Evolutionary conservation across 2,113 vertebrate genomes (phyloP).

Genomic region (Melanerpes aurifrons): DNA sequence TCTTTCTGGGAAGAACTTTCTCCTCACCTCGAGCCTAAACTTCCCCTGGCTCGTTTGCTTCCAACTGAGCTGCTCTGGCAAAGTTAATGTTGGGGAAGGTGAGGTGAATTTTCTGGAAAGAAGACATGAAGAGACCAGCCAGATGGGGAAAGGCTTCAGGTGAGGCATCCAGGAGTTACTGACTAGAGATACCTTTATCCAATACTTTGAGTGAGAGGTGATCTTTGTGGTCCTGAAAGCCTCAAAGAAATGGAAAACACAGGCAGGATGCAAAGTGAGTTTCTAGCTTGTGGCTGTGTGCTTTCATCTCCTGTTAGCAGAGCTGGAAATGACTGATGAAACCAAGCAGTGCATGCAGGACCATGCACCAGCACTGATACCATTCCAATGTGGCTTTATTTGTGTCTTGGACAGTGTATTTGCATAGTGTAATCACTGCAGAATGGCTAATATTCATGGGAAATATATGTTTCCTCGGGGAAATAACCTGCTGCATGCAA

Average conservation of each 20-base stretch:
- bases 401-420: background rate
- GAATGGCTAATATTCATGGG: background rate
- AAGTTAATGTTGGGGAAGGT: no score
- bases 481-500: background rate
- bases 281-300: background rate
- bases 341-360: background rate
- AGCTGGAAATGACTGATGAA: background rate
- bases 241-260: background rate
- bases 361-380: fast-evolving
- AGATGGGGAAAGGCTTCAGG: background rate
- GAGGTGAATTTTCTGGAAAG: background rate
- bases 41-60: no score
- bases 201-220: background rate
- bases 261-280: background rate
- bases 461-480: background rate
- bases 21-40: no score
- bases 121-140: background rate
- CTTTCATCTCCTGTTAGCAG: background rate
- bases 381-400: background rate
- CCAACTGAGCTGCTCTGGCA: no score
- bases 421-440: background rate
- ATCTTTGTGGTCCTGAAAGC: background rate
- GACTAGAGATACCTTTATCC: background rate
- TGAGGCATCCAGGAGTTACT: background rate
- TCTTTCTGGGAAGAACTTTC: no score